phyloP scores from a whole-genome alignment of 1,140 invertebrate species.

The Hydropsyche tenuis region DNA sequence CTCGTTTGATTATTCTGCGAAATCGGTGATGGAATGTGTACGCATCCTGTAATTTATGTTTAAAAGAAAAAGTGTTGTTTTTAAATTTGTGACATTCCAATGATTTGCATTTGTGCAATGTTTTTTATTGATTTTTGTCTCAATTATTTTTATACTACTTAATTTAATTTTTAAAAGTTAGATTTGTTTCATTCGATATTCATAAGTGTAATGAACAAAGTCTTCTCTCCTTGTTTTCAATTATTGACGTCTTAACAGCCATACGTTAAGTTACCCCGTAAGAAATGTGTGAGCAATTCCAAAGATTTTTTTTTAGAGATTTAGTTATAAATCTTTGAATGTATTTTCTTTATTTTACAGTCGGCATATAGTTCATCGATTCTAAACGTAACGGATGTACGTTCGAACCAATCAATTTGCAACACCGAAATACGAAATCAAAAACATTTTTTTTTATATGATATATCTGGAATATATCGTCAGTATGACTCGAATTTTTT shows the following conservation, averaged over 20 bases:
- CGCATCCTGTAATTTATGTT: too few relatives aligned
- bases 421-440: too few relatives aligned
- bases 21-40: too few relatives aligned
- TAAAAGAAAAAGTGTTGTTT: not conserved
- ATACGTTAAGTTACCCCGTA: conserved; percentile 48
- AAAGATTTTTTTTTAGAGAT: conserved; percentile 47
- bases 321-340: conserved; percentile 36
- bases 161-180: not conserved
- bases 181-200: too few relatives aligned
- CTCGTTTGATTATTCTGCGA: conserved; percentile 6
- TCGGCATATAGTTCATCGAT: not conserved
- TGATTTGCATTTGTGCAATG: not conserved
- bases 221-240: not conserved
- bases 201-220: too few relatives aligned
- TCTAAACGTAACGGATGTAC: not conserved
- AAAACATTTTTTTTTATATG: too few relatives aligned
- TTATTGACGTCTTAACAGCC: conserved; percentile 26
- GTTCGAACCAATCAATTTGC: too few relatives aligned
- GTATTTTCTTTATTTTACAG: conserved; percentile 26
- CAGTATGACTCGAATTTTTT: too few relatives aligned
- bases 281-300: conserved; percentile 41
- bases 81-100: conserved; percentile 6
- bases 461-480: not conserved
- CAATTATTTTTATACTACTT: not conserved
- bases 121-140: not conserved